Percentiles rank a stretch among this genome's conserved stretches.
Conservation (phyloP, 1,140 invertebrate genomes). For the Pogonomyrmex barbatus region DNA sequence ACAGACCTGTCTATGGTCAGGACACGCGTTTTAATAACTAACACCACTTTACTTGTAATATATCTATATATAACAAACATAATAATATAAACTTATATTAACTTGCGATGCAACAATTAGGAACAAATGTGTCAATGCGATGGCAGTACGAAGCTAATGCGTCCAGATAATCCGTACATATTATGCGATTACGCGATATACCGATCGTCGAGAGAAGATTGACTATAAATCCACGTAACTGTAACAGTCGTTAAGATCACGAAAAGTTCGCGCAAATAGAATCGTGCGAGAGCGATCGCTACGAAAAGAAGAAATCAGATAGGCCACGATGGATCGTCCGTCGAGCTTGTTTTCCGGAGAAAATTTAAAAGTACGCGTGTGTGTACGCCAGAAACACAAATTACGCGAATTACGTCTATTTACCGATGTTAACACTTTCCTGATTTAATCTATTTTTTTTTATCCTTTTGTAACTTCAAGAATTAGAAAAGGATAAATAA, state of each 20-base stretch:
- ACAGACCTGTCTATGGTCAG: too few relatives aligned
- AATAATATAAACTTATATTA: conserved; percentile 52
- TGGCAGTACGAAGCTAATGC: conserved; percentile 48
- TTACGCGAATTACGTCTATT: background rate
- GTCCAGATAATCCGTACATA: background rate
- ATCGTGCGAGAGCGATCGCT: conserved; percentile 9
- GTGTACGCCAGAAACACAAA: background rate
- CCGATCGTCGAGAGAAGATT: background rate
- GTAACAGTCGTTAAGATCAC: background rate
- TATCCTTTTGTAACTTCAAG: too few relatives aligned
- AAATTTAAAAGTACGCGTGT: background rate
- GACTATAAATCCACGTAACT: background rate
- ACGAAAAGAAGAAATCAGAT: background rate
- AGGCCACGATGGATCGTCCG: background rate
- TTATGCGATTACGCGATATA: conserved; percentile 29
- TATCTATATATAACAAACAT: conserved; percentile 34
- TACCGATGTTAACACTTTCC: too few relatives aligned
- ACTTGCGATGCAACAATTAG: conserved; percentile 44
- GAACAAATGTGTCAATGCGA: conserved; percentile 55
- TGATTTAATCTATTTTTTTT: too few relatives aligned
- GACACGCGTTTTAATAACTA: conserved; percentile 25
- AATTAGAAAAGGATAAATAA: too few relatives aligned
- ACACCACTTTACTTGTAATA: conserved; percentile 3
- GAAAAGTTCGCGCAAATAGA: background rate
- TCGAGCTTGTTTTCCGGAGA: background rate